A percentile compares a stretch with the other conserved stretches of the same genome.
phyloP scores from a whole-genome alignment of 2,888 invertebrate species.

The Petrophora chlorosata region DNA sequence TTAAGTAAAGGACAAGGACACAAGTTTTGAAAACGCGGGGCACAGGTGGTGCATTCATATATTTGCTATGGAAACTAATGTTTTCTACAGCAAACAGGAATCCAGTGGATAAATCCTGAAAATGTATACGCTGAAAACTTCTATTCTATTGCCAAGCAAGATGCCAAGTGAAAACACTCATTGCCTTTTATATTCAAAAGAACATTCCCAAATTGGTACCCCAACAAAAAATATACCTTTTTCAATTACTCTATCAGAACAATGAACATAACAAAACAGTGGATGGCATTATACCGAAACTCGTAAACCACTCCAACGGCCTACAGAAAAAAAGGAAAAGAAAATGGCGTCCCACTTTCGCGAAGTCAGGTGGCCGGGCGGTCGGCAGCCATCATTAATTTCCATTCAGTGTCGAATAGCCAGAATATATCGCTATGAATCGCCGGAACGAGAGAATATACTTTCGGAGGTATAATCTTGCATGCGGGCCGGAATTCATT shows the following conservation, averaged over 20 bases:
- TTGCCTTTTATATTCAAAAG: too few species aligned
- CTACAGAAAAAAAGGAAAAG: conserved; percentile 54
- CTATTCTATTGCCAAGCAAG: too few species aligned
- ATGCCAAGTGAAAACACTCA: too few species aligned
- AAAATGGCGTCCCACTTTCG: conserved; percentile 61
- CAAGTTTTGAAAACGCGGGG: too few species aligned
- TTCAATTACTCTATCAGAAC: conserved; percentile 36
- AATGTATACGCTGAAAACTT: too few species aligned
- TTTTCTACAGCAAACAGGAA: too few species aligned
- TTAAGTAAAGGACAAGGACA: too few species aligned
- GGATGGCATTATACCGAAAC: conserved; percentile 49
- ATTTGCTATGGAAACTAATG: too few species aligned
- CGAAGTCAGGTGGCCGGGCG: conserved; percentile 70
- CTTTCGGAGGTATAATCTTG: conserved; percentile 33
- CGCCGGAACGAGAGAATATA: conserved; percentile 33
- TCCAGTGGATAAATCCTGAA: too few species aligned
- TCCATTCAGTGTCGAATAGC: conserved; percentile 67
- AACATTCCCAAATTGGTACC: background rate
- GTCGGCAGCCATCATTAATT: conserved; percentile 72
- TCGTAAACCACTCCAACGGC: conserved; percentile 56
- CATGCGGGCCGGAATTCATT: conserved; percentile 14
- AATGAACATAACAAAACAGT: conserved; percentile 37
- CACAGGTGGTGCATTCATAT: too few species aligned
- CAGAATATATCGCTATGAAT: conserved; percentile 38
- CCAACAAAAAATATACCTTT: conserved; percentile 17